Conservation (phyloP, 1,140 invertebrate genomes). For the Polyergus mexicanus region DNA sequence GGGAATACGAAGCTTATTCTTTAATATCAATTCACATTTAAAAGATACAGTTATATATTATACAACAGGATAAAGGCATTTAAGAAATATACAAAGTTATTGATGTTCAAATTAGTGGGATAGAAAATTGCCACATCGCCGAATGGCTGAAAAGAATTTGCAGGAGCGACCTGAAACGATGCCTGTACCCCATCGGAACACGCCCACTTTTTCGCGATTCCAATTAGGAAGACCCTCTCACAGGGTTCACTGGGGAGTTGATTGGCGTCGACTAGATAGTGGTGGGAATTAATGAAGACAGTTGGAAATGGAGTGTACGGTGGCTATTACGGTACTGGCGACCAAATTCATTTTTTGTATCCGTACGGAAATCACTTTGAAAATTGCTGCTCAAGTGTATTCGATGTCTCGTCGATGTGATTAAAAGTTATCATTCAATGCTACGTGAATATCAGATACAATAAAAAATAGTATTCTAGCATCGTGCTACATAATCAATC, state of each 20-base stretch:
- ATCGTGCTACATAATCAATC: neutral
- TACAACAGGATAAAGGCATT: neutral
- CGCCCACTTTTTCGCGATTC: conserved; percentile 82
- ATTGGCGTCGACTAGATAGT: conserved; percentile 72
- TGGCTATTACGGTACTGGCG: conserved; percentile 10
- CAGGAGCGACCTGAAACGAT: conserved; percentile 64
- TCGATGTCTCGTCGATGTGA: neutral
- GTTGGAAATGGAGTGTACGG: conserved; percentile 61
- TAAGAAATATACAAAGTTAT: neutral
- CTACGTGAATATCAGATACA: neutral
- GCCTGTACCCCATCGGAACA: conserved; percentile 65
- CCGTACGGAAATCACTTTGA: conserved; percentile 42
- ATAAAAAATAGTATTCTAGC: neutral
- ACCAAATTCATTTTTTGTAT: conserved; percentile 46
- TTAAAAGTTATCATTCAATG: neutral
- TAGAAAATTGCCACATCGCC: conserved; percentile 63
- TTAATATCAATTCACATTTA: neutral
- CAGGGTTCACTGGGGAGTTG: conserved; percentile 70
- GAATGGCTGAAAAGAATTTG: conserved; percentile 58
- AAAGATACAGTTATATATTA: neutral
- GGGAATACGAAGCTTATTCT: too few relatives aligned
- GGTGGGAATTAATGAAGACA: conserved; percentile 76
- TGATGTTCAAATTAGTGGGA: conserved; percentile 37
- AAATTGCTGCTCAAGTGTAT: conserved; percentile 1
- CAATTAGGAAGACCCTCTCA: conserved; percentile 77